Evolutionary conservation across 2,113 vertebrate genomes (phyloP).

Genomic region (Osmerus eperlanus): DNA sequence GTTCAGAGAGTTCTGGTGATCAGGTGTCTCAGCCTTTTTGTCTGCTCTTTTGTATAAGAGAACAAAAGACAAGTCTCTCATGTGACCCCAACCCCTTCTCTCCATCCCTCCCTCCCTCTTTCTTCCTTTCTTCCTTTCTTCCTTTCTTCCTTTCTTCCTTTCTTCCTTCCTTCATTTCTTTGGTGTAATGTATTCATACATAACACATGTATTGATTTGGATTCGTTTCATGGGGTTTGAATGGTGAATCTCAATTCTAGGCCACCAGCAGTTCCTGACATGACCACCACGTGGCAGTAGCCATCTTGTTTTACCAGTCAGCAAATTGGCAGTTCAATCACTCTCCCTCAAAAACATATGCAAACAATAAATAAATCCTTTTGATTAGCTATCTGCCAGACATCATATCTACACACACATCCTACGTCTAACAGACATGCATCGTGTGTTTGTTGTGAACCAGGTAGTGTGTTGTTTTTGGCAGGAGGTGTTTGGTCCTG

Average conservation of each 20-base stretch:
- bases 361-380: no score
- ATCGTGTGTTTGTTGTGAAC: no score
- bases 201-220: neutral
- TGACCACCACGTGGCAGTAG: slow-evolving; percentile 50
- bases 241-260: no score
- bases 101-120: slow-evolving; percentile 28
- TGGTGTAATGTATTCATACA: neutral
- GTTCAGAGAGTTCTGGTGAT: slow-evolving; percentile 52
- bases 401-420: no score
- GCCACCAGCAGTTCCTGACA: slow-evolving; percentile 17
- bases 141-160: neutral
- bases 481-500: no score
- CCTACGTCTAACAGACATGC: no score
- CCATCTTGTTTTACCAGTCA: neutral
- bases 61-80: slow-evolving; percentile 56
- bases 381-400: no score
- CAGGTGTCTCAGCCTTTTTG: slow-evolving; percentile 59
- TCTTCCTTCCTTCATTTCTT: neutral
- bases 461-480: no score
- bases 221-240: neutral
- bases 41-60: slow-evolving; percentile 54
- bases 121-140: neutral
- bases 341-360: no score
- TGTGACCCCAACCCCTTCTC: slow-evolving; percentile 19
- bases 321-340: no score